phyloP scores from a whole-genome alignment of 2,888 invertebrate genomes.

The Eutolmus rufibarbis region DNA sequence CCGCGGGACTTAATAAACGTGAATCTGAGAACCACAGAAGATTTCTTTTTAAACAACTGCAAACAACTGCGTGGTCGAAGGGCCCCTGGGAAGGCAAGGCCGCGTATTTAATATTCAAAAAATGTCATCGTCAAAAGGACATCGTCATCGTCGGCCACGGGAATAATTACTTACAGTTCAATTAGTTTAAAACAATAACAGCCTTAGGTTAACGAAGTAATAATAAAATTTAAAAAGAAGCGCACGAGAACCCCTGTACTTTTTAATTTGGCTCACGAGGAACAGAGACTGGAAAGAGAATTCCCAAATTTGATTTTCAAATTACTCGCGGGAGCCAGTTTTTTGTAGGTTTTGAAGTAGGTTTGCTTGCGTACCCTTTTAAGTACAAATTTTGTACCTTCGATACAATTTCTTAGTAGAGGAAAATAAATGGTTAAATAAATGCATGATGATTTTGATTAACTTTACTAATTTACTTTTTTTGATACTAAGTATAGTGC shows the following conservation, averaged over 20 bases:
- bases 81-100: conserved; percentile 9
- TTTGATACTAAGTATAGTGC: too few species aligned
- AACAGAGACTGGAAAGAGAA: neutral
- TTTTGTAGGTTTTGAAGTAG: neutral
- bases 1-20: conserved; percentile 44
- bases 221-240: conserved; percentile 20
- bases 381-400: neutral
- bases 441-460: too few species aligned
- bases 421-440: too few species aligned
- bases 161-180: conserved; percentile 47
- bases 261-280: neutral
- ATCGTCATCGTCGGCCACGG: conserved; percentile 41
- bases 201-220: conserved; percentile 20
- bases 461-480: too few species aligned
- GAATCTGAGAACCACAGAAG: conserved; percentile 37
- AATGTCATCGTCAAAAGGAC: conserved; percentile 46
- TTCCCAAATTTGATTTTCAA: neutral
- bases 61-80: conserved; percentile 19
- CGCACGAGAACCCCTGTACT: neutral
- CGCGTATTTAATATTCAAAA: conserved; percentile 46
- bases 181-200: conserved; percentile 47
- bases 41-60: conserved; percentile 30
- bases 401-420: neutral
- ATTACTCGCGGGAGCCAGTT: neutral
- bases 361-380: neutral